A percentile compares a stretch with the other conserved stretches of the same genome.
Conservation (phyloP, 2,888 invertebrate genomes). For the Drosophila helvetica region DNA sequence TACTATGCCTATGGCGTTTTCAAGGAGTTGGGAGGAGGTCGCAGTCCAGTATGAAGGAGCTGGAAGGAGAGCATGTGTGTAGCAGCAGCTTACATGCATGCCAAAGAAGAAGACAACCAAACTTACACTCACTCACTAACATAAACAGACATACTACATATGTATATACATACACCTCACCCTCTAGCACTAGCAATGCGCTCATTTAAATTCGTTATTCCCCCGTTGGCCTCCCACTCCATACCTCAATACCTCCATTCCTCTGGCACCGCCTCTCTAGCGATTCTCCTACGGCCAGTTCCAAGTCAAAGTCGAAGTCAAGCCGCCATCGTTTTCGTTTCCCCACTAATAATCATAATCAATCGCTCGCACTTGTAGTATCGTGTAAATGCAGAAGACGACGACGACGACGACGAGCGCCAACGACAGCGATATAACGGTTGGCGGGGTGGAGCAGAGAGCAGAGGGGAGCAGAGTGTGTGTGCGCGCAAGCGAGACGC, state of each 20-base stretch:
- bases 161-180: conserved; percentile 39
- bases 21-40: conserved; percentile 37
- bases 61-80: background rate
- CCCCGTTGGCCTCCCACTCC: conserved; percentile 43
- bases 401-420: conserved; percentile 36
- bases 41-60: background rate
- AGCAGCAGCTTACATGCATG: conserved; percentile 5
- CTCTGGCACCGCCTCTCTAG: conserved; percentile 22
- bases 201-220: conserved; percentile 76
- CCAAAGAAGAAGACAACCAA: background rate
- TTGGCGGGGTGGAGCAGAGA: conserved; percentile 21
- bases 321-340: conserved; percentile 33
- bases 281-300: conserved; percentile 48
- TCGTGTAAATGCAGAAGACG: conserved; percentile 58
- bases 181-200: conserved; percentile 33
- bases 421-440: conserved; percentile 40
- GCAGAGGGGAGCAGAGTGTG: conserved; percentile 10
- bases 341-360: conserved; percentile 78
- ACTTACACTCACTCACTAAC: conserved; percentile 19
- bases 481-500: conserved; percentile 34
- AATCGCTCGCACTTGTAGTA: conserved; percentile 78
- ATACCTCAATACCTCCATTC: conserved; percentile 45
- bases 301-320: conserved; percentile 56
- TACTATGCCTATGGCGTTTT: conserved; percentile 77
- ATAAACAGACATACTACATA: background rate